A percentile compares a stretch with the other conserved stretches of the same genome.
phyloP scores from a whole-genome alignment of 1,140 invertebrate genomes.

The Papilio glaucus region DNA sequence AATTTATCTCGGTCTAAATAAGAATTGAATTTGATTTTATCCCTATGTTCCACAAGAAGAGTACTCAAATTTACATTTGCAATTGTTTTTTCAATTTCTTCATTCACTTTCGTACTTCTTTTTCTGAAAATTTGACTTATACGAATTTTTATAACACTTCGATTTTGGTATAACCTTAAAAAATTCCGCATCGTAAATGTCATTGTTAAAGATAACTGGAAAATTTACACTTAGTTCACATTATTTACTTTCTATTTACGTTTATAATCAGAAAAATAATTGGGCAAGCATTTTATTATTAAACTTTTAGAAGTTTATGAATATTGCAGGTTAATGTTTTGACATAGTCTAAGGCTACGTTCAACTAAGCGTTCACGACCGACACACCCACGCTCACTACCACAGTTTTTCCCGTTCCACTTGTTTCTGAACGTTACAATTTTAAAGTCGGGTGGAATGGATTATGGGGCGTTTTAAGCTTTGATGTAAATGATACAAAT shows the following conservation, averaged over 20 bases:
- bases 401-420: too few relatives aligned
- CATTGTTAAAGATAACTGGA: constrained; percentile 40
- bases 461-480: too few relatives aligned
- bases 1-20: constrained; percentile 70
- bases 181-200: constrained; percentile 47
- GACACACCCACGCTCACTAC: too few relatives aligned
- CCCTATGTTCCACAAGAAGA: constrained; percentile 57
- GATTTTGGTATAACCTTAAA: constrained; percentile 58
- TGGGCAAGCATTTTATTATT: not conserved
- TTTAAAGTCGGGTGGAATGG: too few relatives aligned
- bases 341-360: too few relatives aligned
- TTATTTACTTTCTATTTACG: not conserved
- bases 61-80: constrained; percentile 55
- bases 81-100: constrained; percentile 42
- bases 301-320: too few relatives aligned
- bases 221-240: constrained; percentile 11
- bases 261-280: not conserved
- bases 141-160: constrained; percentile 53
- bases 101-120: constrained; percentile 37
- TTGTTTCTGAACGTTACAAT: too few relatives aligned
- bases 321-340: too few relatives aligned
- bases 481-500: too few relatives aligned
- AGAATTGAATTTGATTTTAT: constrained; percentile 70
- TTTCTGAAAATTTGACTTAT: constrained; percentile 48
- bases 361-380: too few relatives aligned